Conservation (phyloP, 2,113 vertebrate species). For the Sorex fumeus region DNA sequence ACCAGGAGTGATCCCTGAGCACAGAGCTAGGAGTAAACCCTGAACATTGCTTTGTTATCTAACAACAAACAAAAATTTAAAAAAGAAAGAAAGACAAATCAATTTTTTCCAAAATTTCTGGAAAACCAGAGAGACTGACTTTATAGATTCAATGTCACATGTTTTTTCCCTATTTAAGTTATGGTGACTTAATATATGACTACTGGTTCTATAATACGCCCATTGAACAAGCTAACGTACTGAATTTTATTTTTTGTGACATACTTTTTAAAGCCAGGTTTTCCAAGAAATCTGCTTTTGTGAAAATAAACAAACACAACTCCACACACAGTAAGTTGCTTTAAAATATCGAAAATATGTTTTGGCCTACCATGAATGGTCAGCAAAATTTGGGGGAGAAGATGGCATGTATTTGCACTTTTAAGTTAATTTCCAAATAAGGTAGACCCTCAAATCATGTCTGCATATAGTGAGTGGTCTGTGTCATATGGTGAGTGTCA, state of each 20-base stretch:
- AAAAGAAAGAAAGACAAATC: too few relatives aligned
- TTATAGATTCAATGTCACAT: neutral
- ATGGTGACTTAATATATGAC: neutral
- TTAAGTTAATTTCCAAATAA: neutral
- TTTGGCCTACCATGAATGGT: neutral
- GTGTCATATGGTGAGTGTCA: neutral
- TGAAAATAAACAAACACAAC: neutral
- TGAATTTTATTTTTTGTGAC: neutral
- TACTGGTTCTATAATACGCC: neutral
- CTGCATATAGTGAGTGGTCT: neutral
- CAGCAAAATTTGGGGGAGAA: neutral
- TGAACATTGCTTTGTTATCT: too few relatives aligned
- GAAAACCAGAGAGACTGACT: neutral
- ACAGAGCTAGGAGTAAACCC: too few relatives aligned
- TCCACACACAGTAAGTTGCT: neutral
- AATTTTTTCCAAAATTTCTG: neutral
- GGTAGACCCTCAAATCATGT: neutral
- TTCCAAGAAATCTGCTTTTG: constrained; percentile 34
- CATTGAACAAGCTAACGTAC: neutral
- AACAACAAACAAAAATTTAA: too few relatives aligned
- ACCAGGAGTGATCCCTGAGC: too few relatives aligned
- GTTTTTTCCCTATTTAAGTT: constrained; percentile 39
- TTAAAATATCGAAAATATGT: neutral
- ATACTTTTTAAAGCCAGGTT: constrained; percentile 11
- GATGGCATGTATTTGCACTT: neutral